Percentiles rank a stretch among this genome's conserved stretches.
Evolutionary conservation across 2,888 invertebrate genomes (phyloP).

Genomic region (Ditula angustiorana): DNA sequence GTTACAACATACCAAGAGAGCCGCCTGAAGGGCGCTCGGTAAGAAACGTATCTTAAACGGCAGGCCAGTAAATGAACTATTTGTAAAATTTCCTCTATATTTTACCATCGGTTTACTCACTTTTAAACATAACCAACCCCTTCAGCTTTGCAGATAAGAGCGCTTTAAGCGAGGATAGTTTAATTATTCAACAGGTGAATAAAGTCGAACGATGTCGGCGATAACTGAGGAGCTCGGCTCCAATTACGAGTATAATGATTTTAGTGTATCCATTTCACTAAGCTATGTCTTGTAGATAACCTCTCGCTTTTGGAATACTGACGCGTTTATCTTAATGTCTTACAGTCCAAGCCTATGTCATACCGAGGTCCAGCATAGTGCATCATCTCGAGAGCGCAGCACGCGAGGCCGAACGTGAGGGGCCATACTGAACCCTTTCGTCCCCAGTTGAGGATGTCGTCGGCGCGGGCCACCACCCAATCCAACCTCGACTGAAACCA

Average conservation of each 20-base stretch:
- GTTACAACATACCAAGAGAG: too few relatives aligned
- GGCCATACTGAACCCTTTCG: conserved; percentile 98
- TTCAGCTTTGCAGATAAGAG: not conserved
- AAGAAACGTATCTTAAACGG: too few relatives aligned
- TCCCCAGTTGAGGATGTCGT: conserved; percentile 98
- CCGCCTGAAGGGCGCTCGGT: too few relatives aligned
- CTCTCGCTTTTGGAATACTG: not conserved
- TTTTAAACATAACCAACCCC: not conserved
- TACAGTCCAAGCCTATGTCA: not conserved
- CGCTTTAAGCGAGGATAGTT: conserved; percentile 10
- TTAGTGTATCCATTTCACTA: conserved; percentile 32
- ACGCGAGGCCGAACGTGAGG: conserved; percentile 98
- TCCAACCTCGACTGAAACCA: conserved; percentile 86
- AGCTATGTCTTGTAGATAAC: conserved; percentile 3
- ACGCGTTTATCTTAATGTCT: not conserved
- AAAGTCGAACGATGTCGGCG: not conserved
- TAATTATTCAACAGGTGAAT: conserved; percentile 38
- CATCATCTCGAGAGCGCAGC: conserved; percentile 99
- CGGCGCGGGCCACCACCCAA: conserved; percentile 94
- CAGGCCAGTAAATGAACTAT: too few relatives aligned
- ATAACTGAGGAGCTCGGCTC: conserved; percentile 17
- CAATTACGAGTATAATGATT: conserved; percentile 36
- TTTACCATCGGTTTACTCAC: not conserved
- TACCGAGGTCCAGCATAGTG: conserved; percentile 98
- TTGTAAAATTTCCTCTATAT: not conserved